Evolutionary conservation across 2,797 vertebrate genomes (phyloP).

Genomic region (Botia almorhae): DNA sequence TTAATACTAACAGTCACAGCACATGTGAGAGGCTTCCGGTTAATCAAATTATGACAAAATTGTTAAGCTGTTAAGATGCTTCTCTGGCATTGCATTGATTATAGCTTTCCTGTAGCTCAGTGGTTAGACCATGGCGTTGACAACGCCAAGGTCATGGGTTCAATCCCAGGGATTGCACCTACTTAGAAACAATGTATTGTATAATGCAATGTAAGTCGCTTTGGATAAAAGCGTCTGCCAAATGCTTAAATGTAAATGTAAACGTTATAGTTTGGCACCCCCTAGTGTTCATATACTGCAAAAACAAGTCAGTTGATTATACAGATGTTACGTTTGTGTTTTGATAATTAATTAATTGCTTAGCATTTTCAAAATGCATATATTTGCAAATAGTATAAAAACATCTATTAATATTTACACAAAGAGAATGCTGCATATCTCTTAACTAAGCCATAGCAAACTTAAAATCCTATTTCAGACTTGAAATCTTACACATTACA

Average conservation of each 20-base stretch:
- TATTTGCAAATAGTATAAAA: neutral
- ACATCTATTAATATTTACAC: neutral
- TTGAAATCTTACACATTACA: neutral
- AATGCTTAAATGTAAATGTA: too few relatives aligned
- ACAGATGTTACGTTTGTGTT: neutral
- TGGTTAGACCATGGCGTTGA: too few relatives aligned
- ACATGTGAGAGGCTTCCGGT: neutral
- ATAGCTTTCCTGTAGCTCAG: too few relatives aligned
- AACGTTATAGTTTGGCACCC: constrained; percentile 24
- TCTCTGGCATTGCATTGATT: neutral
- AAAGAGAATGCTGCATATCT: neutral
- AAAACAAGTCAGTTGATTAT: neutral
- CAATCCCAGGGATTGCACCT: too few relatives aligned
- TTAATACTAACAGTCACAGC: neutral
- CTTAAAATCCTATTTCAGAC: neutral
- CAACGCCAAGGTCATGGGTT: too few relatives aligned
- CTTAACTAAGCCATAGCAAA: neutral
- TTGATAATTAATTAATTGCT: neutral
- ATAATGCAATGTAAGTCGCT: too few relatives aligned
- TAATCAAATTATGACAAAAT: neutral
- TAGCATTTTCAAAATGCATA: neutral
- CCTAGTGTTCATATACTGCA: constrained; percentile 42
- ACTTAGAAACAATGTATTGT: too few relatives aligned
- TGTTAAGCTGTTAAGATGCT: neutral
- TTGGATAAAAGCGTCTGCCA: too few relatives aligned